A percentile compares a stretch with the other conserved stretches of the same genome.
phyloP scores from a whole-genome alignment of 2,797 vertebrate species.

The Acridotheres tristis region DNA sequence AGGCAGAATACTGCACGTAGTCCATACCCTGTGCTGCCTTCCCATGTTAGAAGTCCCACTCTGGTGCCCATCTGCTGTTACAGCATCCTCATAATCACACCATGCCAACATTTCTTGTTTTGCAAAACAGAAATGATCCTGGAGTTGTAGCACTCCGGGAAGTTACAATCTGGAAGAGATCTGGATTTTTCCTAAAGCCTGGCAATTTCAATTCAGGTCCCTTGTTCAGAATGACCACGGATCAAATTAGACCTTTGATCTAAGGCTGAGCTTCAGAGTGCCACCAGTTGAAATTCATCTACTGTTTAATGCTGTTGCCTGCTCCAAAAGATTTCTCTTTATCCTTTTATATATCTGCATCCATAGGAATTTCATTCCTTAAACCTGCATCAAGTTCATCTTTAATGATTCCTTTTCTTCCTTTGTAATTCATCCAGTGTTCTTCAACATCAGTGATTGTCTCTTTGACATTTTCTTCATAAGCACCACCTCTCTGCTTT shows the following conservation, averaged over 20 bases:
- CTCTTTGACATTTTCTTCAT: background rate
- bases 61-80: slow-evolving; percentile 17
- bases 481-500: background rate
- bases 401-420: background rate
- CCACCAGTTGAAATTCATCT: background rate
- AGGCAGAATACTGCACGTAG: background rate
- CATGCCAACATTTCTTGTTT: background rate
- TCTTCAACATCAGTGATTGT: background rate
- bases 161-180: background rate
- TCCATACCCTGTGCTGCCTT: background rate
- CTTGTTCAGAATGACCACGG: background rate
- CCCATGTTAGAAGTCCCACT: background rate
- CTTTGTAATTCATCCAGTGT: background rate
- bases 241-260: background rate
- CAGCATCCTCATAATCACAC: background rate
- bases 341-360: background rate
- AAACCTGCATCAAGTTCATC: background rate
- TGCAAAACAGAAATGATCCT: background rate
- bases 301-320: background rate
- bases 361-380: background rate
- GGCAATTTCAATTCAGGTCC: background rate
- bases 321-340: background rate
- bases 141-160: background rate
- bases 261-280: background rate
- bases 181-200: background rate